Percentiles rank a stretch among this genome's conserved stretches.
These are phyloP conservation scores for Napeogenes inachia DNA, from an alignment of 2,888 invertebrate genomes.

Conservation along the genomic window DNA sequence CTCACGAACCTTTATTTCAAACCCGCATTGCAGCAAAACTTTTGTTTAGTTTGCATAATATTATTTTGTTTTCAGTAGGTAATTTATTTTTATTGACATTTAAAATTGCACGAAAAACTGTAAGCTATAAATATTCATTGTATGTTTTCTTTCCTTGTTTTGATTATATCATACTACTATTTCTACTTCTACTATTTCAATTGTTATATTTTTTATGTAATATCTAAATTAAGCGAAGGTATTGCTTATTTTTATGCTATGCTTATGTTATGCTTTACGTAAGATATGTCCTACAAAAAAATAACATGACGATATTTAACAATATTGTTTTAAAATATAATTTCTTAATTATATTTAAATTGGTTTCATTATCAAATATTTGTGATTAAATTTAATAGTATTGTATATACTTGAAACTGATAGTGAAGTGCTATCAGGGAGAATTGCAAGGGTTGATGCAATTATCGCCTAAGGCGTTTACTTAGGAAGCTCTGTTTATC, in stretches of 20 bases:
- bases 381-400: too few species aligned
- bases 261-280: too few species aligned
- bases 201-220: too few species aligned
- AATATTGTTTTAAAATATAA: too few species aligned
- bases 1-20: constrained; percentile 17
- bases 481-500: constrained; percentile 29
- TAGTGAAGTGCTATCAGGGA: background rate
- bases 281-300: too few species aligned
- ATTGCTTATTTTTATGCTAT: too few species aligned
- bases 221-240: too few species aligned
- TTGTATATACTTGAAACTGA: too few species aligned
- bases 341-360: background rate
- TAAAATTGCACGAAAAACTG: background rate
- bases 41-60: background rate
- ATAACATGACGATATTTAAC: too few species aligned
- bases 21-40: constrained; percentile 7
- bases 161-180: constrained; percentile 19
- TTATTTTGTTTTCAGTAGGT: background rate
- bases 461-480: constrained; percentile 29
- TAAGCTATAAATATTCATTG: constrained; percentile 22
- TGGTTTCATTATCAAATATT: background rate
- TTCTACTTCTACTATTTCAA: too few species aligned
- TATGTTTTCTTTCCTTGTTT: constrained; percentile 25
- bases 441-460: constrained; percentile 25
- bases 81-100: too few species aligned